phyloP scores from a whole-genome alignment of 2,797 vertebrate species.

The Sphaeramia orbicularis region DNA sequence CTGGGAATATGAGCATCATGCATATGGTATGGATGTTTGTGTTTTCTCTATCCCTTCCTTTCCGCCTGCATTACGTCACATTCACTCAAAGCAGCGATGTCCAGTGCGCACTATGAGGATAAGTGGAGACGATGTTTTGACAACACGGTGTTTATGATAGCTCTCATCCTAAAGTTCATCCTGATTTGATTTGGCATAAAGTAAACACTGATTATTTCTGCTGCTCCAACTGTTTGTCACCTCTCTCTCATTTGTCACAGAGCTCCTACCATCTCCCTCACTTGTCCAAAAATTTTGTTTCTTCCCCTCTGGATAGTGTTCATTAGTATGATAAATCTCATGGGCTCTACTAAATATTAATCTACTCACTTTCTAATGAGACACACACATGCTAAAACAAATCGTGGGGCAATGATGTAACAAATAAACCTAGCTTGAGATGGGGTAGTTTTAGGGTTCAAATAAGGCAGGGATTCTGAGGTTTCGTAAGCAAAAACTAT shows the following conservation, averaged over 20 bases:
- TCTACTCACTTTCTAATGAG: constrained; percentile 64
- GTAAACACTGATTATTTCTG: constrained; percentile 43
- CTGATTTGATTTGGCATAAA: constrained; percentile 28
- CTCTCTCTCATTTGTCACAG: constrained; percentile 19
- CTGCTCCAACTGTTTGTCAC: constrained; percentile 23
- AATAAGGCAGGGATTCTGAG: constrained; percentile 19
- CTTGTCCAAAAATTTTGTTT: constrained; percentile 39
- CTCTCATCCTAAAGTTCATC: constrained; percentile 31
- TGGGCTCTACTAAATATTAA: constrained; percentile 56
- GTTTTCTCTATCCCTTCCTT: constrained; percentile 7
- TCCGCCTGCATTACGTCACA: neutral
- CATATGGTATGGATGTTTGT: neutral
- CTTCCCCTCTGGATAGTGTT: constrained; percentile 58
- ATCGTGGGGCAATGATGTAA: constrained; percentile 44
- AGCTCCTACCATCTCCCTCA: constrained; percentile 17
- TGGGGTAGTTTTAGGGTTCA: constrained; percentile 31
- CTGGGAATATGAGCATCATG: constrained; percentile 17
- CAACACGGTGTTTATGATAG: constrained; percentile 6
- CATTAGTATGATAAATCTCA: constrained; percentile 73
- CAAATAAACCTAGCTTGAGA: constrained; percentile 42
- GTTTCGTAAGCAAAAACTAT: constrained; percentile 21
- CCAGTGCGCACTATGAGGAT: constrained; percentile 3
- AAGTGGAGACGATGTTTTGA: constrained; percentile 34
- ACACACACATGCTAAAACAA: constrained; percentile 40
- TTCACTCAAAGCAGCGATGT: constrained; percentile 18